A percentile compares a stretch with the other conserved stretches of the same genome.
phyloP scores from a whole-genome alignment of 2,113 vertebrate genomes.

The Petroica traversi region DNA sequence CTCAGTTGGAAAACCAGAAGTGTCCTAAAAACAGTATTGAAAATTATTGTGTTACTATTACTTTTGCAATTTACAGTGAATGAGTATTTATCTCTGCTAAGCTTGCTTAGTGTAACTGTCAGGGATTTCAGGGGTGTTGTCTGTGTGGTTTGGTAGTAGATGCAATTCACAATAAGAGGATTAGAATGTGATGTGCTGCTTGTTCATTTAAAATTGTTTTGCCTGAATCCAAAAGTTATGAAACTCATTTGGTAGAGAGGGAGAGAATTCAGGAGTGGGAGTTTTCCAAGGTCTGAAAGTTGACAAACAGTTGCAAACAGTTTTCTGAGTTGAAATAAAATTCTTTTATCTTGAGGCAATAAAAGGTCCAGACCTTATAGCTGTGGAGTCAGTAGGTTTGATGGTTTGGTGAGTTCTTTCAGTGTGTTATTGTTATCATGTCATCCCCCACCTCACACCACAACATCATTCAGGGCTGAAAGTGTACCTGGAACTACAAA shows the following conservation, averaged over 20 bases:
- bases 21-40: not conserved
- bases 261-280: not conserved
- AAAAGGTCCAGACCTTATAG: not conserved
- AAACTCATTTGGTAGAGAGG: not conserved
- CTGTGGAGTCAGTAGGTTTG: not conserved
- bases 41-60: not conserved
- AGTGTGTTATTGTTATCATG: not conserved
- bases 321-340: not conserved
- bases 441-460: not conserved
- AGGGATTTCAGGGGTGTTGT: not conserved
- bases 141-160: not conserved
- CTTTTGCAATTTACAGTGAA: not conserved
- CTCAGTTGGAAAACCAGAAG: not conserved
- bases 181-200: not conserved
- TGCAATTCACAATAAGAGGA: not conserved
- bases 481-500: not conserved
- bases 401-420: not conserved
- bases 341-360: not conserved
- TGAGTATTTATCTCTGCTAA: not conserved
- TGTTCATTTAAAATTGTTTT: not conserved
- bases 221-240: not conserved
- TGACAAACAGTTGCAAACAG: not conserved
- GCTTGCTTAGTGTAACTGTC: not conserved
- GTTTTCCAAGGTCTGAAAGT: not conserved
- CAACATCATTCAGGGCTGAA: not conserved